These are phyloP conservation scores for Neuroscelio doddi DNA, from an alignment of 2,888 invertebrate genomes.

Conservation along the genomic window DNA sequence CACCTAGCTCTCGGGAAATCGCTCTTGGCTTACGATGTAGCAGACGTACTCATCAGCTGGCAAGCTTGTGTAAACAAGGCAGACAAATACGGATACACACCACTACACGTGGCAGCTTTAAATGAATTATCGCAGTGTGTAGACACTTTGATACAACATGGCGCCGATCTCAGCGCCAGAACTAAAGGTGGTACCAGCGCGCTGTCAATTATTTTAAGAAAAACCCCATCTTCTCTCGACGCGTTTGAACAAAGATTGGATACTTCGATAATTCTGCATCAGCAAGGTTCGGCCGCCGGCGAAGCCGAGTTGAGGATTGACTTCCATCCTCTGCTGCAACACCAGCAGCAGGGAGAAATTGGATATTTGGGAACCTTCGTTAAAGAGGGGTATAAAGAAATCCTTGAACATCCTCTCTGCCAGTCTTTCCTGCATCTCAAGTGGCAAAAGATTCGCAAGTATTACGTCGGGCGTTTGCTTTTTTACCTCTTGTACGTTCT, in stretches of 20 bases:
- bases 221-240: constrained; percentile 88
- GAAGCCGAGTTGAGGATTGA: constrained; percentile 88
- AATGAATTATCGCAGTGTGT: constrained; percentile 90
- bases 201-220: constrained; percentile 87
- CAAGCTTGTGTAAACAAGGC: constrained; percentile 88
- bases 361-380: constrained; percentile 90
- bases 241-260: constrained; percentile 89
- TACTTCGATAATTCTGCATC: constrained; percentile 84
- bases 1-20: constrained; percentile 91
- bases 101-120: constrained; percentile 88
- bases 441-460: constrained; percentile 92
- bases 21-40: constrained; percentile 84
- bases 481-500: constrained; percentile 86
- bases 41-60: constrained; percentile 85
- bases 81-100: constrained; percentile 89
- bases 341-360: constrained; percentile 88
- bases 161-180: constrained; percentile 90
- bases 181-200: constrained; percentile 91
- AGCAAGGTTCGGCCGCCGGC: constrained; percentile 82
- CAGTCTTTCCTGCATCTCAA: constrained; percentile 91
- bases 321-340: constrained; percentile 86
- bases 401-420: constrained; percentile 88
- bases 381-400: constrained; percentile 91
- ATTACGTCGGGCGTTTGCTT: constrained; percentile 85
- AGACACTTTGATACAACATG: constrained; percentile 86